A percentile compares a stretch with the other conserved stretches of the same genome.
Conservation (phyloP, 2,888 invertebrate species). For the Dorcus hopei region DNA sequence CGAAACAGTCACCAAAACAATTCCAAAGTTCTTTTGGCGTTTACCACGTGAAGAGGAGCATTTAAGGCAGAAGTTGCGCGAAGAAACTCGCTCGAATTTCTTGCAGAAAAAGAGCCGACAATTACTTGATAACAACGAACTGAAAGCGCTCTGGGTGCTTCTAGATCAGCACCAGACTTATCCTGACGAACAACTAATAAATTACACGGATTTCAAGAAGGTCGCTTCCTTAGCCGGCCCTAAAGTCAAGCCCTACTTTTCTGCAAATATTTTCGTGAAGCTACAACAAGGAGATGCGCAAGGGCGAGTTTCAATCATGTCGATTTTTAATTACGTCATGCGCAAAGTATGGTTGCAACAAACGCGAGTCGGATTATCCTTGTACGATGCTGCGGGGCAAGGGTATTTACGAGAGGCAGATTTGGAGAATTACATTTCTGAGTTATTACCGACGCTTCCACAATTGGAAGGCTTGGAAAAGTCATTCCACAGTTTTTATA, state of each 20-base stretch:
- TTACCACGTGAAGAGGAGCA: constrained; percentile 75
- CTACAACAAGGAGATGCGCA: constrained; percentile 82
- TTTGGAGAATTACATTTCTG: constrained; percentile 90
- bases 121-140: constrained; percentile 81
- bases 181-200: constrained; percentile 80
- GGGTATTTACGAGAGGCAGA: constrained; percentile 62
- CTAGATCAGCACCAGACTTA: constrained; percentile 77
- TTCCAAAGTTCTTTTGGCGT: constrained; percentile 75
- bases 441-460: constrained; percentile 87
- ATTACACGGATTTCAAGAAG: constrained; percentile 80
- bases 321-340: constrained; percentile 94
- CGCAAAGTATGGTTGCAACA: constrained; percentile 93
- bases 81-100: constrained; percentile 85
- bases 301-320: constrained; percentile 83
- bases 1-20: constrained; percentile 54
- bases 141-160: constrained; percentile 77
- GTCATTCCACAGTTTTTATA: constrained; percentile 93
- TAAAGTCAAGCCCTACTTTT: constrained; percentile 65
- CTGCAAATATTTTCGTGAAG: constrained; percentile 82
- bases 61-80: constrained; percentile 75
- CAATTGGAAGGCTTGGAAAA: constrained; percentile 88
- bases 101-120: constrained; percentile 81
- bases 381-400: constrained; percentile 91
- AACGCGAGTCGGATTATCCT: constrained; percentile 86
- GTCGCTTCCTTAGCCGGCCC: constrained; percentile 70